Evolutionary conservation across 2,797 vertebrate genomes (phyloP).

Genomic region (Odontamblyopus lacepedii): DNA sequence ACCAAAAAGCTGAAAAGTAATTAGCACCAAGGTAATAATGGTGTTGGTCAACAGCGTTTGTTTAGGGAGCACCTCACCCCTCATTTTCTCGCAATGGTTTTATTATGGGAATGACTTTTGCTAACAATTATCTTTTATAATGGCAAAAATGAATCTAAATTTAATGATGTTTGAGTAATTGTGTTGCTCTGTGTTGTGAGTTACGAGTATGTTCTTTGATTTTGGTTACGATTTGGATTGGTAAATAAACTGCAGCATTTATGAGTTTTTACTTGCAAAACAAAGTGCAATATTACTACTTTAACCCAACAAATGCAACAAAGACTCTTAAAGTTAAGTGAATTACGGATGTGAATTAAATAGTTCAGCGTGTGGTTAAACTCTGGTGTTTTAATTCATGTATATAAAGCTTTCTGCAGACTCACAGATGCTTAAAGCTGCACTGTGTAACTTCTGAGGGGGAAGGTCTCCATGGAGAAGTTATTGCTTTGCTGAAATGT

Average conservation of each 20-base stretch:
- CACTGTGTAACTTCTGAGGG: too few relatives aligned
- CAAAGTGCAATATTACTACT: neutral
- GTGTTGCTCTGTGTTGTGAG: slow-evolving; percentile 38
- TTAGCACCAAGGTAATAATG: slow-evolving; percentile 95
- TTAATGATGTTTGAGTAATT: slow-evolving; percentile 80
- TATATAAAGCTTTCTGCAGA: too few relatives aligned
- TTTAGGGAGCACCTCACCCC: slow-evolving; percentile 86
- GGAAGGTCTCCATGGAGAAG: too few relatives aligned
- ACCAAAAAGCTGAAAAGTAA: slow-evolving; percentile 96
- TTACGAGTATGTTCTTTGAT: neutral
- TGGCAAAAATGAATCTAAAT: slow-evolving; percentile 92
- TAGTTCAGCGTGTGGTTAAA: neutral
- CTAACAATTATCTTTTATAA: slow-evolving; percentile 95
- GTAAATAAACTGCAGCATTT: neutral
- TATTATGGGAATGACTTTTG: slow-evolving; percentile 88
- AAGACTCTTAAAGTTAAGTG: too few relatives aligned
- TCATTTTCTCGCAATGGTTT: slow-evolving; percentile 88
- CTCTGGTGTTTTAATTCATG: neutral
- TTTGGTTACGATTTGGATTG: neutral
- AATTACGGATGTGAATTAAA: neutral
- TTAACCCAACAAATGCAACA: neutral
- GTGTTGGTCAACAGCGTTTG: slow-evolving; percentile 99
- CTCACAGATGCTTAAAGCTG: too few relatives aligned
- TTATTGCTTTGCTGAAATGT: too few relatives aligned
- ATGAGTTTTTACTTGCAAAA: neutral